Evolutionary conservation across 2,888 invertebrate genomes (phyloP).

Genomic region (Macrophya annulata): DNA sequence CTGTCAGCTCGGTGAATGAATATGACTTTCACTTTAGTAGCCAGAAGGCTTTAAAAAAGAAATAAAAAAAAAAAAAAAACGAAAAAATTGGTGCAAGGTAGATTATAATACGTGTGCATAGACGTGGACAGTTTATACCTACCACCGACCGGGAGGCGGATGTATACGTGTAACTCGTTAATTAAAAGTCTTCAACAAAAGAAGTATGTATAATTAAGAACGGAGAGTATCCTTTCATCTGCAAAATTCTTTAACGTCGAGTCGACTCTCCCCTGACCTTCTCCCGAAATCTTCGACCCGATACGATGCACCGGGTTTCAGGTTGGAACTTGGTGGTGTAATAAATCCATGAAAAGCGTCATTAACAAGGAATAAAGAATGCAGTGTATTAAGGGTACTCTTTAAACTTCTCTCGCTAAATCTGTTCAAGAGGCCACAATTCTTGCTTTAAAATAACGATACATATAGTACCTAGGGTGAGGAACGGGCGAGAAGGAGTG

Average conservation of each 20-base stretch:
- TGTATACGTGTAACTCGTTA: slow-evolving; percentile 8
- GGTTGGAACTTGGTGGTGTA: slow-evolving; percentile 58
- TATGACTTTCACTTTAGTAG: slow-evolving; percentile 48
- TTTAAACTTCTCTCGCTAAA: slow-evolving; percentile 52
- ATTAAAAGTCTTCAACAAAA: slow-evolving; percentile 44
- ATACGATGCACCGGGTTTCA: slow-evolving; percentile 52
- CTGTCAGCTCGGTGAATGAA: not conserved
- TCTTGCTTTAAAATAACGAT: slow-evolving; percentile 48
- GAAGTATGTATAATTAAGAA: slow-evolving; percentile 30
- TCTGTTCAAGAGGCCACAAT: slow-evolving; percentile 51
- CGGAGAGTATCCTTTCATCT: slow-evolving; percentile 12
- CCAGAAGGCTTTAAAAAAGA: not conserved
- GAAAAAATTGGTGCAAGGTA: not conserved
- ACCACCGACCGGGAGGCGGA: slow-evolving; percentile 39
- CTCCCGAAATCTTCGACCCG: slow-evolving; percentile 58
- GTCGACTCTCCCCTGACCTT: not conserved
- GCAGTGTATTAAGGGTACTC: slow-evolving; percentile 62
- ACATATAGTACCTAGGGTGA: not conserved
- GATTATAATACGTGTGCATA: not conserved
- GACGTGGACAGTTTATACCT: not conserved
- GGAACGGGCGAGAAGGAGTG: slow-evolving; percentile 55
- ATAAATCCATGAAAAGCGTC: slow-evolving; percentile 71
- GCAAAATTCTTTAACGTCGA: slow-evolving; percentile 36
- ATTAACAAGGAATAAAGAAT: slow-evolving; percentile 74
- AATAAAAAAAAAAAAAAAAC: no score